Base-by-base conservation (phyloP, 2,888 invertebrate species). In the Xestia c-nigrum region DNA sequence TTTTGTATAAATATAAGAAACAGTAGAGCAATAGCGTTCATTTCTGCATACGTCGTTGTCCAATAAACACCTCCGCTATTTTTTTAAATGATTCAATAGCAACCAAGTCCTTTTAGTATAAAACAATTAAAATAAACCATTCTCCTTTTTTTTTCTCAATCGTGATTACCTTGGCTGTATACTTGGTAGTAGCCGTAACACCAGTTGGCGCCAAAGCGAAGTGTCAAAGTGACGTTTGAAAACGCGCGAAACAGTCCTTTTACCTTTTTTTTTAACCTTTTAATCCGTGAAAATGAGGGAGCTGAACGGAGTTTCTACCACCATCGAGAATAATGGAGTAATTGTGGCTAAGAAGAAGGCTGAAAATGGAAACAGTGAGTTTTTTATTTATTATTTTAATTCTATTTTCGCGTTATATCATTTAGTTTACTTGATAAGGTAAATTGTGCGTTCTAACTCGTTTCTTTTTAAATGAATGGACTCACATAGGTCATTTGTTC, bases 171-270 rank as follows among this genome's bases (percentile, higher is more conserved):
- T 96, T 96, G 96, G 92, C 92, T 91, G 90, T 91, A 14, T 75
- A 76, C 85, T 80, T 89, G 88, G 88, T 88, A 88, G 89, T 91
- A 83, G 87, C 92, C n/a, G 43, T 52, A 72, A 52, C 79, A 74
- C 91, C 88, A 93, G 85, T 93, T 91, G 89, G 89, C 93, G 94
- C 93, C 93, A 92, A 89, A 89, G 78, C 84, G 84, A 85, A 87
- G 90, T 94, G 94, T 94, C 94, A 95, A 94, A 95, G 95, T 96
- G 95, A 96, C 95, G 93, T 95, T 92, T 90, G 84, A 92, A 93
- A 94, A 90, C 92, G 94, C 95, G 96, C 94, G 93, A 94, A 95
- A 86, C 75, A 81, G 65, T 85, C 75, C 80, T 82, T 75, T 74
- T 50, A 86, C 80, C 84, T 85, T 86, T 82, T 82, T 59, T 50